Percentiles rank a stretch among this genome's conserved stretches.
phyloP scores from a whole-genome alignment of 2,888 invertebrate species.

The Drosophila dives region DNA sequence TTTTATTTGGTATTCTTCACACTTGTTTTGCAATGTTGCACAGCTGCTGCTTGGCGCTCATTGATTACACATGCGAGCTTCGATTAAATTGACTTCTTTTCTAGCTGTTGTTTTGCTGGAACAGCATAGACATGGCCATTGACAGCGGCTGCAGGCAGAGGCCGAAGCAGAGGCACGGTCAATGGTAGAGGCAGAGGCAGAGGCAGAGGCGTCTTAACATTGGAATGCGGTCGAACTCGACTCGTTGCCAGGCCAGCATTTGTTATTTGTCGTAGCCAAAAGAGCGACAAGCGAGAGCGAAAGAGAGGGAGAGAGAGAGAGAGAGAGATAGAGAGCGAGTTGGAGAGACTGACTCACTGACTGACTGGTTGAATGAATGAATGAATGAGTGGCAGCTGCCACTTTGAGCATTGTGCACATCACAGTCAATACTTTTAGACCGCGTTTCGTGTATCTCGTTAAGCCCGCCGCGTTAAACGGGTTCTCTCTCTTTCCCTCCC shows the following conservation, averaged over 20 bases:
- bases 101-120: constrained; percentile 37
- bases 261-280: constrained; percentile 30
- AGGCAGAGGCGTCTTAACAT: constrained; percentile 70
- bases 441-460: constrained; percentile 30
- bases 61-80: constrained; percentile 64
- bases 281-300: constrained; percentile 8
- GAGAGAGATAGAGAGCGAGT: constrained; percentile 8
- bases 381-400: constrained; percentile 52
- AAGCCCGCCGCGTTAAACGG: constrained; percentile 35
- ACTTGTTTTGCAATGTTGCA: constrained; percentile 34
- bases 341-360: constrained; percentile 43
- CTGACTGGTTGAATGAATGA: constrained; percentile 36
- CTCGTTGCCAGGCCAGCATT: constrained; percentile 69
- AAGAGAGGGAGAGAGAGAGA: constrained; percentile 10
- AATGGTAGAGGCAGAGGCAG: constrained; percentile 34
- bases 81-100: constrained; percentile 35
- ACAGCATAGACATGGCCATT: constrained; percentile 42
- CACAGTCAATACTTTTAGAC: constrained; percentile 18
- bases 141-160: constrained; percentile 31
- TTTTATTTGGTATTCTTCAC: constrained; percentile 11
- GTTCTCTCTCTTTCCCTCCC: constrained; percentile 16
- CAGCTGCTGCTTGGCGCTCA: constrained; percentile 50
- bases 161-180: constrained; percentile 32
- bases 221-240: constrained; percentile 83
- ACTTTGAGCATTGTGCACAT: constrained; percentile 22